Evolutionary conservation across 2,888 invertebrate genomes (phyloP).

Genomic region (Schrankia costaestrigalis): DNA sequence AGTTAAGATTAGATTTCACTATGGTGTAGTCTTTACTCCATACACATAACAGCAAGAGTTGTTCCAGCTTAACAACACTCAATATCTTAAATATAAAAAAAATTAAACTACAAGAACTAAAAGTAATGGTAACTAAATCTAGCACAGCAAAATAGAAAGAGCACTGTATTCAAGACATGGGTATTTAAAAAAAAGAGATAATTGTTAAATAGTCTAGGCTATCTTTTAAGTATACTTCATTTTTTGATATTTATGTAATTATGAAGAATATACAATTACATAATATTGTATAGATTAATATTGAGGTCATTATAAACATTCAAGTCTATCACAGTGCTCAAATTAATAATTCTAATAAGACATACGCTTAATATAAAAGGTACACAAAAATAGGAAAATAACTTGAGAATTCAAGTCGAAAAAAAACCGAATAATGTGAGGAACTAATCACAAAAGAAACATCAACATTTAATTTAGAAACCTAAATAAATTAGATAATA

Average conservation of each 20-base stretch:
- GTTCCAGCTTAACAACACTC: background rate
- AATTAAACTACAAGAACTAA: slow-evolving; percentile 20
- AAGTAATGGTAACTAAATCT: slow-evolving; percentile 36
- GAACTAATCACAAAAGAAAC: too few species aligned
- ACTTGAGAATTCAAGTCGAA: slow-evolving; percentile 31
- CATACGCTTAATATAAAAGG: slow-evolving; percentile 27
- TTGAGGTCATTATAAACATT: too few species aligned
- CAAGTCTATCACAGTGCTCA: slow-evolving; percentile 8
- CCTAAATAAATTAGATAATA: slow-evolving; percentile 21
- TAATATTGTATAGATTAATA: too few species aligned
- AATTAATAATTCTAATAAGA: slow-evolving; percentile 26
- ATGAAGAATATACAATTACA: too few species aligned
- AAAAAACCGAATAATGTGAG: slow-evolving; percentile 19
- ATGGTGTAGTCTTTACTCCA: too few species aligned
- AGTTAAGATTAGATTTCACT: too few species aligned
- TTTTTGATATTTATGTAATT: too few species aligned
- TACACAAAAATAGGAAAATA: slow-evolving; percentile 30
- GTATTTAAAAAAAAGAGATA: too few species aligned
- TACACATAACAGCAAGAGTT: too few species aligned
- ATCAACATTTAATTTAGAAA: slow-evolving; percentile 26
- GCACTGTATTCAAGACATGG: slow-evolving; percentile 7
- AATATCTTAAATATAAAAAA: slow-evolving; percentile 18
- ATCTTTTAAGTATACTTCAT: too few species aligned
- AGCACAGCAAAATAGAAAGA: slow-evolving; percentile 26
- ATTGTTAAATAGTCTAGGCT: too few species aligned